Evolutionary conservation across 2,113 vertebrate genomes (phyloP).

Genomic region (Tragelaphus scriptus): DNA sequence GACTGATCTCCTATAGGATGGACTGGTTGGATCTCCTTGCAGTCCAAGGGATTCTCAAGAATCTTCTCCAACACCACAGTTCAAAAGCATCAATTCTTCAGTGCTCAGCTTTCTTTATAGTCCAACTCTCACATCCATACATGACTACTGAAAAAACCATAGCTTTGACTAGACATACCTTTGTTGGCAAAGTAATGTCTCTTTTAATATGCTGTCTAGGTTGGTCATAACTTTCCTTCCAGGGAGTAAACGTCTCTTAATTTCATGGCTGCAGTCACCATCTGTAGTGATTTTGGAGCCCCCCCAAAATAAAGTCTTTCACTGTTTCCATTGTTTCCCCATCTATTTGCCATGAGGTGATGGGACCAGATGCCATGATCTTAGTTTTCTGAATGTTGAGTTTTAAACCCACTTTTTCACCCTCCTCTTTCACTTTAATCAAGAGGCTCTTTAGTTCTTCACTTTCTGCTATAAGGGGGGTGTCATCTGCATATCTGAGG

Average conservation of each 20-base stretch:
- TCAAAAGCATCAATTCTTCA: neutral
- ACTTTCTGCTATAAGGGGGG: neutral
- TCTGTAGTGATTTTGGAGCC: neutral
- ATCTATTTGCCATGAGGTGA: too few species aligned
- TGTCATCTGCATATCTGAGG: neutral
- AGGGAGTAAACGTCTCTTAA: neutral
- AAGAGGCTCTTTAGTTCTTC: neutral
- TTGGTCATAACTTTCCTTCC: neutral
- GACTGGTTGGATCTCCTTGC: neutral
- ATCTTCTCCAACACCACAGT: neutral
- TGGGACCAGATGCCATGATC: too few species aligned
- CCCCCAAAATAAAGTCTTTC: accelerated
- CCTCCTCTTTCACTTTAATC: neutral
- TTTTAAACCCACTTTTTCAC: too few species aligned
- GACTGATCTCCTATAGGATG: neutral
- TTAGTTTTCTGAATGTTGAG: too few species aligned
- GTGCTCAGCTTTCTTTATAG: neutral
- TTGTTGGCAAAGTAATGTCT: neutral
- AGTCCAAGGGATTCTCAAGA: neutral
- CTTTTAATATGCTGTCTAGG: neutral
- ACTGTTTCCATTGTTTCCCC: neutral
- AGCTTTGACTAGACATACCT: neutral
- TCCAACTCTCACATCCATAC: neutral
- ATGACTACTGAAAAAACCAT: neutral
- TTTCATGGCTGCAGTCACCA: neutral